Evolutionary conservation across 2,113 vertebrate genomes (phyloP).

Genomic region (Stegastes partitus): DNA sequence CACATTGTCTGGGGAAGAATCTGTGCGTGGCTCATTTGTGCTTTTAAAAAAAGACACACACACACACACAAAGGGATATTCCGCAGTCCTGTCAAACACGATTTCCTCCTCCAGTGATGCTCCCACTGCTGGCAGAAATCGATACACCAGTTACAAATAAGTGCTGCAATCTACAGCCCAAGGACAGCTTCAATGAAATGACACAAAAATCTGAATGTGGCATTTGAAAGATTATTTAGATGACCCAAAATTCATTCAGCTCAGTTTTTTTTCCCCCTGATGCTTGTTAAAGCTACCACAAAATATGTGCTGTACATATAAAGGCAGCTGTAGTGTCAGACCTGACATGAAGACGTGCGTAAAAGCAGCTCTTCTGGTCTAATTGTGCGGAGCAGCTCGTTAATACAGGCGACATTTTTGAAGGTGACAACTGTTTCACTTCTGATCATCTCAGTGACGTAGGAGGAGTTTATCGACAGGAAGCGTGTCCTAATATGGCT

Average conservation of each 20-base stretch:
- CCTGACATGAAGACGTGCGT: too few species aligned
- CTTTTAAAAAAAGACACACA: not conserved
- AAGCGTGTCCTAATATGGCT: constrained; percentile 79
- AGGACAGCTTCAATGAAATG: too few species aligned
- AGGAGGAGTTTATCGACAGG: constrained; percentile 50
- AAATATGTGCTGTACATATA: too few species aligned
- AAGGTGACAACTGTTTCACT: constrained; percentile 30
- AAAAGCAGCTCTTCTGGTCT: too few species aligned
- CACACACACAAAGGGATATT: constrained; percentile 25
- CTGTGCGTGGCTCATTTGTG: not conserved
- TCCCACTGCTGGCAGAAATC: constrained; percentile 11
- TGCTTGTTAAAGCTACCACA: too few species aligned
- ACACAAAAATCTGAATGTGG: too few species aligned
- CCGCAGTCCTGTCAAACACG: constrained; percentile 29
- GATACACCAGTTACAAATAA: not conserved
- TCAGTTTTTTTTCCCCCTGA: too few species aligned
- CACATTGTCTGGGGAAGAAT: constrained; percentile 18
- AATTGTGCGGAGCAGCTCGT: not conserved
- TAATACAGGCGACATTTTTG: not conserved
- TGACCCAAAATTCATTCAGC: too few species aligned
- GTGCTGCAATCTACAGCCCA: not conserved
- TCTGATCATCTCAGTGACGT: constrained; percentile 54
- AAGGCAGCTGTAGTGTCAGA: too few species aligned
- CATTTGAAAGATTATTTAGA: too few species aligned
- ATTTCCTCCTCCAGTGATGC: constrained; percentile 34